phyloP scores from a whole-genome alignment of 92 coral and sea anemone genomes.

The Plumapathes pennacea region DNA sequence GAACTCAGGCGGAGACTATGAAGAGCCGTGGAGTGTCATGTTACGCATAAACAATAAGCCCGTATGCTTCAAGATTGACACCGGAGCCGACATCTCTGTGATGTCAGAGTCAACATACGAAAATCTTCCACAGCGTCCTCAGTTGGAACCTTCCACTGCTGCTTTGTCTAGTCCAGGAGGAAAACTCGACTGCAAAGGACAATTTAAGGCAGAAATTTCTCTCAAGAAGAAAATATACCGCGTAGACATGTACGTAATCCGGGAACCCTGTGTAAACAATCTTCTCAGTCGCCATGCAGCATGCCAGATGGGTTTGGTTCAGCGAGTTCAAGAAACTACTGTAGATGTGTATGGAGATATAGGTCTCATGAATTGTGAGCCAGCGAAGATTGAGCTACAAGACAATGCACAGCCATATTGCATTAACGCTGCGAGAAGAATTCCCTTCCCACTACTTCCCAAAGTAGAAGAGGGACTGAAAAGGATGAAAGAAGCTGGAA shows the following conservation, averaged over 20 bases:
- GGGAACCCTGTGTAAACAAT: conserved; percentile 16
- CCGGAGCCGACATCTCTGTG: conserved; percentile 48
- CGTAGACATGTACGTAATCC: conserved; percentile 7
- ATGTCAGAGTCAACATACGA: conserved; percentile 25
- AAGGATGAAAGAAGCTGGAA: conserved; percentile 42
- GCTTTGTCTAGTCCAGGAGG: conserved; percentile 33
- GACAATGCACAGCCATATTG: conserved; percentile 43
- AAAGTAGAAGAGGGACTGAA: conserved; percentile 35
- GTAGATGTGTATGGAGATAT: conserved; percentile 12
- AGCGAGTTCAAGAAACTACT: conserved; percentile 1
- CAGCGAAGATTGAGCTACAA: conserved; percentile 28
- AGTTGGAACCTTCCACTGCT: conserved; percentile 15
- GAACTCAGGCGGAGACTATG: background rate
- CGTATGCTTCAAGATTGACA: conserved; percentile 37
- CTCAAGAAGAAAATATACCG: background rate
- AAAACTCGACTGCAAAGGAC: conserved; percentile 10
- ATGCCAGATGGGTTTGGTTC: conserved; percentile 27
- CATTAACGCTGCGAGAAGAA: conserved; percentile 17
- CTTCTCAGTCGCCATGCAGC: conserved; percentile 23
- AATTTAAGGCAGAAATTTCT: conserved; percentile 4
- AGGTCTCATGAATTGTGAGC: conserved; percentile 27
- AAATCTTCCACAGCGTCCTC: conserved; percentile 26
- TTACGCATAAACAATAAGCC: conserved; percentile 25
- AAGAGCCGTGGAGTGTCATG: conserved; percentile 42
- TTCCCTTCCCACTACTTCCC: conserved; percentile 41